Evolutionary conservation across 2,888 invertebrate genomes (phyloP).

Genomic region (Agrotis exclamationis): DNA sequence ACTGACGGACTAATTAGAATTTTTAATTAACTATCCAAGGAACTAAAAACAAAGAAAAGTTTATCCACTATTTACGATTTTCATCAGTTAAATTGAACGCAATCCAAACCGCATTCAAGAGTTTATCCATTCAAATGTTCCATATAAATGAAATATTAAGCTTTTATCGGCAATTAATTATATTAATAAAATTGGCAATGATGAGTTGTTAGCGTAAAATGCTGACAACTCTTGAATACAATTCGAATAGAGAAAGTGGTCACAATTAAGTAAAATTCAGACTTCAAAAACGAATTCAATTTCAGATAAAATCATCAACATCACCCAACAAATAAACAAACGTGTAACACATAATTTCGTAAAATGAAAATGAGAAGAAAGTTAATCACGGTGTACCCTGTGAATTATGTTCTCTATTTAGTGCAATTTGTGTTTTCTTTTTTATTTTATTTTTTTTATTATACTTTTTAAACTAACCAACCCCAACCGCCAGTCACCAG

Average conservation of each 20-base stretch:
- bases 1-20: too few species aligned
- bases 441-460: not conserved
- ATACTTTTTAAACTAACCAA: not conserved
- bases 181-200: too few species aligned
- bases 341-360: constrained; percentile 36
- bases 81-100: not conserved
- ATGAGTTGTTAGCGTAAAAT: too few species aligned
- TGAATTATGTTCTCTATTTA: constrained; percentile 16
- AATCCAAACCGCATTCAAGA: not conserved
- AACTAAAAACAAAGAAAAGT: too few species aligned
- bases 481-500: constrained; percentile 21
- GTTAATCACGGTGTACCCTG: constrained; percentile 52
- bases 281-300: not conserved
- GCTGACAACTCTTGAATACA: too few species aligned
- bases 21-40: too few species aligned
- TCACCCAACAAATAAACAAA: constrained; percentile 27
- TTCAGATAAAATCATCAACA: constrained; percentile 22
- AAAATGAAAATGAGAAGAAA: constrained; percentile 37
- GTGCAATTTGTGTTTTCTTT: constrained; percentile 30
- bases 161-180: too few species aligned
- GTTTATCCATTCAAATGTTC: not conserved
- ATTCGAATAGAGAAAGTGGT: too few species aligned
- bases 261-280: too few species aligned
- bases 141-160: too few species aligned
- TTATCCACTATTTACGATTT: not conserved